Evolutionary conservation across 2,797 vertebrate genomes (phyloP).

Genomic region (Amphiprion clarkii): DNA sequence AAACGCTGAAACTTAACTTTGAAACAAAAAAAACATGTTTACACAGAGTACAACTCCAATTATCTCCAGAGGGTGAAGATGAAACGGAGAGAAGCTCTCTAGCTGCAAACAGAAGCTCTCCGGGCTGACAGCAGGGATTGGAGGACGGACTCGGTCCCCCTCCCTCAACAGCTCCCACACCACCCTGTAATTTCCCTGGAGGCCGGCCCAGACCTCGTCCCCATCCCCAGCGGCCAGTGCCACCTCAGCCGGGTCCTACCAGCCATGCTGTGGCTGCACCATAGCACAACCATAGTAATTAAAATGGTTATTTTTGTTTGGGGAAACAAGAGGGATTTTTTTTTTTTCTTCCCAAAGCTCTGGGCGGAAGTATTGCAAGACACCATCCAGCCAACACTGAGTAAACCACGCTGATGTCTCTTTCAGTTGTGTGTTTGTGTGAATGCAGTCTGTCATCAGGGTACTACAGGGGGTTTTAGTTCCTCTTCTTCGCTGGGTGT

Average conservation of each 20-base stretch:
- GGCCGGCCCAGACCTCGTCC: conserved; percentile 75
- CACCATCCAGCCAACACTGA: conserved; percentile 71
- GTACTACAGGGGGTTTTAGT: conserved; percentile 45
- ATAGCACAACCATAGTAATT: conserved; percentile 83
- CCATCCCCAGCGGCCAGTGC: conserved; percentile 77
- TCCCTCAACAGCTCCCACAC: conserved; percentile 17
- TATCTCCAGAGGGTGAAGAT: conserved; percentile 61
- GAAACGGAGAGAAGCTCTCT: conserved; percentile 62
- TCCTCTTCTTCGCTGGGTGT: conserved; percentile 64
- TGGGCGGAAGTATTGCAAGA: conserved; percentile 75
- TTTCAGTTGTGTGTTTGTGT: conserved; percentile 62
- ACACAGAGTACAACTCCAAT: conserved; percentile 60
- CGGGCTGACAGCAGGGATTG: conserved; percentile 61
- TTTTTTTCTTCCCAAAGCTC: conserved; percentile 49
- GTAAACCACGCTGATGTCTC: conserved; percentile 74
- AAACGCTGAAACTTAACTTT: conserved; percentile 57
- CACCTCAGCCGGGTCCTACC: conserved; percentile 83
- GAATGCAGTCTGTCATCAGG: conserved; percentile 39
- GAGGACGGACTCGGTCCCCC: conserved; percentile 51
- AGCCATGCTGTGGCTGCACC: conserved; percentile 73
- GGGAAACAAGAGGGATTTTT: conserved; percentile 67
- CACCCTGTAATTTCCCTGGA: conserved; percentile 84
- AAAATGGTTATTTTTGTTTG: conserved; percentile 84
- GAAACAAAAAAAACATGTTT: conserved; percentile 64
- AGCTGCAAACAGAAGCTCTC: conserved; percentile 59